Evolutionary conservation across 2,113 vertebrate species (phyloP), one percentile per base, ranked within the genome.

Genomic region (Coturnix japonica): DNA sequence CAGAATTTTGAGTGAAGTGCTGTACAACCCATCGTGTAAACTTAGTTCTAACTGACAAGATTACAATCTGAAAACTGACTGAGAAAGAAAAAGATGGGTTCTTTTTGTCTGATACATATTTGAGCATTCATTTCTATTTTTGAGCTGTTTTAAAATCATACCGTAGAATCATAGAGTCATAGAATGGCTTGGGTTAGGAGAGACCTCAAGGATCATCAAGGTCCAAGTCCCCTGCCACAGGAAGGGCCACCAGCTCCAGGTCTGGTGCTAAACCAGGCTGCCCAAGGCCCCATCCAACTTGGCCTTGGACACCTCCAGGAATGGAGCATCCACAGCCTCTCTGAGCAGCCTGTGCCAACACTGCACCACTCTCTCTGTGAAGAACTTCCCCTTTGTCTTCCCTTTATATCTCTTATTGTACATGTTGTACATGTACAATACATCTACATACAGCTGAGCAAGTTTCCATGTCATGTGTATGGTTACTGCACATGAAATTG

Each of bases 1-100:
- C 13, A 30, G 46, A 30, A 25, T 80, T 81, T 63, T 1, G 13
- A 79, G 25, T 2, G 0, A 87, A 57, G 12, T 39, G 7, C 35
- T 81, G 75, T 53, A 78, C 0, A 1, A 31, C 46, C n/a, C 0
- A 0, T 64, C 19, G 3, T 20, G 26, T 73, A 76, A 70, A 82
- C 26, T 35, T 66, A 37, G 21, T 61, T 47, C 37, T 76, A 28
- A 25, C 5, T 49, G 31, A 86, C 91, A 13, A 5, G 13, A 28
- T 78, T 87, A 15, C 1, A 0, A 22, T 46, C 15, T 66, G 54
- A 85, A 85, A 64, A 21, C 13, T 60, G n/a, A 14, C 7, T 49
- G 10, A 74, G 49, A 71, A 87, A 70, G 54, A 59, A 81, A 77
- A 86, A 37, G 33, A 1, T 72, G 75, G 11, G 5, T 49, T 74